phyloP scores from a whole-genome alignment of 2,888 invertebrate species.

The Mimumesa dahlbomi region DNA sequence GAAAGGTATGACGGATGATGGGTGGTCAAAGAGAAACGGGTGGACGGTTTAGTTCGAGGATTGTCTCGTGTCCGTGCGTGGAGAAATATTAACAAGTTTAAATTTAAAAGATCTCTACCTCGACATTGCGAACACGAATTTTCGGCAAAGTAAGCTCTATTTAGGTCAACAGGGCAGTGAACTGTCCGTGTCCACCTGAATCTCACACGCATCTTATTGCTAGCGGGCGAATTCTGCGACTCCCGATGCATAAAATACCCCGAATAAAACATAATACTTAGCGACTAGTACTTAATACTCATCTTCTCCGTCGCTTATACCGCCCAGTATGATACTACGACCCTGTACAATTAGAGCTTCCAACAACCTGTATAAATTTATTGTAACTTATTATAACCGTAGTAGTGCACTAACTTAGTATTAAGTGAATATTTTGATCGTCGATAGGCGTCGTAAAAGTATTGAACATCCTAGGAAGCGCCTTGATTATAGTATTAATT shows the following conservation, averaged over 20 bases:
- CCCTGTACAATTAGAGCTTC: neutral
- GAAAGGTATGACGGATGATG: too few species aligned
- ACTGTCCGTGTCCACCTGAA: too few species aligned
- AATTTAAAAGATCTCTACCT: neutral
- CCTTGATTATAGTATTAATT: constrained; percentile 6
- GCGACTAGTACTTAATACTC: constrained; percentile 54
- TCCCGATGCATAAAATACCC: too few species aligned
- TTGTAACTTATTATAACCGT: constrained; percentile 6
- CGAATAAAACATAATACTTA: too few species aligned
- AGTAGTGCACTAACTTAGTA: constrained; percentile 1
- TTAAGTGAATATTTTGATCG: neutral
- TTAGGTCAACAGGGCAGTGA: too few species aligned
- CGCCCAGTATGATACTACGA: neutral
- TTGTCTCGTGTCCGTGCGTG: too few species aligned
- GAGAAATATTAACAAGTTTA: neutral
- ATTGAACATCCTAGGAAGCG: neutral
- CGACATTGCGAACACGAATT: constrained; percentile 9
- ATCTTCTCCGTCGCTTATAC: constrained; percentile 8
- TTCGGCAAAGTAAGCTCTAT: too few species aligned
- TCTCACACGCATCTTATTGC: too few species aligned
- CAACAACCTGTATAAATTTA: neutral
- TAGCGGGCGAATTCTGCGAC: too few species aligned
- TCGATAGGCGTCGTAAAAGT: neutral
- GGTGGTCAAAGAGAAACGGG: too few species aligned
- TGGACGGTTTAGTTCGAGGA: too few species aligned